phyloP scores from a whole-genome alignment of 1,140 invertebrate species.

The Bombyx mandarina region DNA sequence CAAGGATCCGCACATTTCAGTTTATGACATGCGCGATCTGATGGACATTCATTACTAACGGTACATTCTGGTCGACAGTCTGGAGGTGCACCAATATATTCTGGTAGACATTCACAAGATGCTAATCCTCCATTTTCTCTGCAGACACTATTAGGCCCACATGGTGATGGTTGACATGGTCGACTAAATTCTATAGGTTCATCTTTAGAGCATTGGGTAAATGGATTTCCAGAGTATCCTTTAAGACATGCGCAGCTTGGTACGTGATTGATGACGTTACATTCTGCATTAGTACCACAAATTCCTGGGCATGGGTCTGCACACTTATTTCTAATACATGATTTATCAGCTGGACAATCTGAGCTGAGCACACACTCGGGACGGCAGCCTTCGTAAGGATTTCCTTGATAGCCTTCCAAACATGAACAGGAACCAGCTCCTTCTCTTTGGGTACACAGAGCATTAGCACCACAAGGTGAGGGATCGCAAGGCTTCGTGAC shows the following conservation, averaged over 20 bases:
- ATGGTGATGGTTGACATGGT: slow-evolving; percentile 79
- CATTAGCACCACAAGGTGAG: slow-evolving; percentile 86
- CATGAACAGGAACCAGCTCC: slow-evolving; percentile 81
- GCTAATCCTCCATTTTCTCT: slow-evolving; percentile 73
- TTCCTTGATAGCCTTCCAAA: slow-evolving; percentile 77
- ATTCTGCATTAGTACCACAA: slow-evolving; percentile 84
- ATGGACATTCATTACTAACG: slow-evolving; percentile 80
- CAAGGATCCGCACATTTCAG: slow-evolving; percentile 82
- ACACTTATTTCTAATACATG: slow-evolving; percentile 84
- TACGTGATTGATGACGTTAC: slow-evolving; percentile 81
- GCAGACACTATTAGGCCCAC: slow-evolving; percentile 79
- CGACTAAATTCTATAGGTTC: slow-evolving; percentile 56
- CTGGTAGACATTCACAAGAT: slow-evolving; percentile 76
- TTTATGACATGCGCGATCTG: slow-evolving; percentile 79
- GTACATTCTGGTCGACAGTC: slow-evolving; percentile 82
- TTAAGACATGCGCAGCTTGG: slow-evolving; percentile 81
- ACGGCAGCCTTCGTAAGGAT: slow-evolving; percentile 79
- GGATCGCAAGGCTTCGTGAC: slow-evolving; percentile 78
- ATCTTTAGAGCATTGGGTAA: slow-evolving; percentile 46
- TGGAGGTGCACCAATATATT: slow-evolving; percentile 76
- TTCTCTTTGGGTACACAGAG: slow-evolving; percentile 75
- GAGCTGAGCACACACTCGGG: slow-evolving; percentile 85
- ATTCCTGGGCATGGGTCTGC: slow-evolving; percentile 83
- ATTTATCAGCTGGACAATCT: slow-evolving; percentile 80
- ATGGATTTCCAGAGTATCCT: slow-evolving; percentile 85